Base-by-base conservation (phyloP, 2,113 vertebrate species). In the Panurus biarmicus region DNA sequence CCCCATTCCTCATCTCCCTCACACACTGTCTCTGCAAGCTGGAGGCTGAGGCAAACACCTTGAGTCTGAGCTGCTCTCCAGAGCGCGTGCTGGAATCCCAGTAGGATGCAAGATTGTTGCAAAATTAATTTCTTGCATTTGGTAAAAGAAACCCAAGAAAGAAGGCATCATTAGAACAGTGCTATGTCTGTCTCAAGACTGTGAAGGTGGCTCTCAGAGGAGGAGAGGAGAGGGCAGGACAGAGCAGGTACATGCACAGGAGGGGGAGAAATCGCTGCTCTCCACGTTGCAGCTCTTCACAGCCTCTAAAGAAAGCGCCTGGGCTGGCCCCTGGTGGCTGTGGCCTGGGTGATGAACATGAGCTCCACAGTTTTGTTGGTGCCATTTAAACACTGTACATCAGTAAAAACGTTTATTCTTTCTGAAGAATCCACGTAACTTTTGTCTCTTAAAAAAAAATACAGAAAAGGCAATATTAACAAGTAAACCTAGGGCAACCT, bases 21-120 rank as follows among this genome's bases (percentile, higher is more conserved):
- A 3, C 44, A 9, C n/a, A 10, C 6, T 0, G 0, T 3, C 62
- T 38, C 40, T 29, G 36, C 33, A 23, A 8, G 51, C 36, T 18
- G 31, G 23, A 53, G 50, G 40, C 64, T 7, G 33, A 74, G 53
- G 29, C 17, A 11, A 22, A 7, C 54, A 4, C 29, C 66, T 29
- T 1, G 31, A 14, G 42, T 7, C 24, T 7, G 53, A 85, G 62
- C 18, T 25, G 79, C 54, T 47, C 72, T 42, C 61, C 83, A 54
- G 48, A 44, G 42, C 47, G 4, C 0, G 0, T 10, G 35, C 44
- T 47, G 48, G 21, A 13, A 17, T 28, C 23, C 31, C 35, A 48
- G 3, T 0, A 20, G 62, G 48, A 17, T 20, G 42, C 47, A 16
- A 50, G 16, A 7, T 14, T 4, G 0, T 4, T 19, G 44, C 10